Conservation (phyloP, 2,888 invertebrate species). For the Scaptomyza caliginosa region DNA sequence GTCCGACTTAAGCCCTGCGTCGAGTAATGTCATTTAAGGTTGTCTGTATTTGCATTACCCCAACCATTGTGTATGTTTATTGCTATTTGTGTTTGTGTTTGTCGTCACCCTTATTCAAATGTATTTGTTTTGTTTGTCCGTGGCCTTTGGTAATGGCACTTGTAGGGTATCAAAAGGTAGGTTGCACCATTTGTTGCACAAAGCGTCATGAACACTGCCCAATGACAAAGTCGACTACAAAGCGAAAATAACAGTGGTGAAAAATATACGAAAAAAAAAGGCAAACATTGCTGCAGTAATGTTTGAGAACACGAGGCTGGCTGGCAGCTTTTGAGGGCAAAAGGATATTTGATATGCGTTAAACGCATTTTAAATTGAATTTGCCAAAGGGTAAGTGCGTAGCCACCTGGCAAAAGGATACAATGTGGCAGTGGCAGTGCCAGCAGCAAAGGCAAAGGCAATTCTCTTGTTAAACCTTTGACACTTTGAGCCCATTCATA, state of each 20-base stretch:
- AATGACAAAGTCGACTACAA: constrained; percentile 27
- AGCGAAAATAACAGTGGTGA: constrained; percentile 3
- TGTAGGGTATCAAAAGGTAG: constrained; percentile 65
- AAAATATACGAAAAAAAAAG: too few relatives aligned
- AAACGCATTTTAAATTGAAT: constrained; percentile 73
- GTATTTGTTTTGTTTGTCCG: constrained; percentile 28
- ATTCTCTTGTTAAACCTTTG: constrained; percentile 1
- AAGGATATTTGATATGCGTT: constrained; percentile 54
- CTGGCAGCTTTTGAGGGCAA: constrained; percentile 11
- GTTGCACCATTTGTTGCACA: constrained; percentile 16
- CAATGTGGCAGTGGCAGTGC: neutral
- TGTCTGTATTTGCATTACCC: neutral
- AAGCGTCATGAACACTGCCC: constrained; percentile 32
- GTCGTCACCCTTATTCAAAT: constrained; percentile 1
- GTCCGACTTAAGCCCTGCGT: neutral
- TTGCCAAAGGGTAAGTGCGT: constrained; percentile 52
- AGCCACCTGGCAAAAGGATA: neutral
- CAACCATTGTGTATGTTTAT: neutral
- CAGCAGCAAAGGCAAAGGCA: too few relatives aligned
- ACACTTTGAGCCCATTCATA: constrained; percentile 60
- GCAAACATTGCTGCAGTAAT: constrained; percentile 19
- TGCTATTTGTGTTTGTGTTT: neutral
- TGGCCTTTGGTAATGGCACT: constrained; percentile 59
- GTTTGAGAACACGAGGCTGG: constrained; percentile 15
- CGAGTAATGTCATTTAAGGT: constrained; percentile 8